phyloP scores from a whole-genome alignment of 2,888 invertebrate species.

The Drosophila pegasa region DNA sequence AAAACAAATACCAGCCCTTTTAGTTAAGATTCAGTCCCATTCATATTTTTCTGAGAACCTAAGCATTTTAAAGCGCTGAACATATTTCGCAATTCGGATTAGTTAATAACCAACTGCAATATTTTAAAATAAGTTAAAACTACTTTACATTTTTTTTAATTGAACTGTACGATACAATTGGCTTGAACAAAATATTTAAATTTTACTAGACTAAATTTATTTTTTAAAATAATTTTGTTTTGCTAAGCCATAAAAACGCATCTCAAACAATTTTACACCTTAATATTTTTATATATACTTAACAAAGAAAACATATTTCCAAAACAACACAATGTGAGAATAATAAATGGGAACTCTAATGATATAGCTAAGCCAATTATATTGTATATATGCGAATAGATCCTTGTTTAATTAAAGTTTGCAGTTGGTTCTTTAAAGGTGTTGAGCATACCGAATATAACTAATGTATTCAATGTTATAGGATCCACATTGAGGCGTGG shows the following conservation, averaged over 20 bases:
- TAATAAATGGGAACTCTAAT: background rate
- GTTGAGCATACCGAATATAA: background rate
- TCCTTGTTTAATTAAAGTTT: conserved; percentile 10
- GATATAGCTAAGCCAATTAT: conserved; percentile 8
- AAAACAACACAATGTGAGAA: background rate
- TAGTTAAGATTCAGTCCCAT: conserved; percentile 35
- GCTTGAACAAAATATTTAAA: background rate
- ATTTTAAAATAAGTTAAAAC: background rate
- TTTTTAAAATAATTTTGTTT: too few species aligned
- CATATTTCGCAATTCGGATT: conserved; percentile 1
- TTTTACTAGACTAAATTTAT: too few species aligned
- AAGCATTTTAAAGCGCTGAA: background rate
- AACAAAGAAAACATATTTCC: too few species aligned
- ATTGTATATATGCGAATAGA: conserved; percentile 1
- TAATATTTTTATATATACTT: background rate
- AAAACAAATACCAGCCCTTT: conserved; percentile 28
- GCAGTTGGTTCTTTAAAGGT: conserved; percentile 34
- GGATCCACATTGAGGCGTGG: background rate
- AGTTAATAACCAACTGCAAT: conserved; percentile 33
- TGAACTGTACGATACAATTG: background rate
- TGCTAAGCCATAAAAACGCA: background rate
- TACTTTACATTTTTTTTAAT: background rate
- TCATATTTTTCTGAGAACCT: background rate
- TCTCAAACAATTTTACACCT: background rate
- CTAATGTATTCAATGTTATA: background rate